These are phyloP conservation scores for Pelobates fuscus DNA, from an alignment of 2,113 vertebrate species.

Conservation along the genomic window DNA sequence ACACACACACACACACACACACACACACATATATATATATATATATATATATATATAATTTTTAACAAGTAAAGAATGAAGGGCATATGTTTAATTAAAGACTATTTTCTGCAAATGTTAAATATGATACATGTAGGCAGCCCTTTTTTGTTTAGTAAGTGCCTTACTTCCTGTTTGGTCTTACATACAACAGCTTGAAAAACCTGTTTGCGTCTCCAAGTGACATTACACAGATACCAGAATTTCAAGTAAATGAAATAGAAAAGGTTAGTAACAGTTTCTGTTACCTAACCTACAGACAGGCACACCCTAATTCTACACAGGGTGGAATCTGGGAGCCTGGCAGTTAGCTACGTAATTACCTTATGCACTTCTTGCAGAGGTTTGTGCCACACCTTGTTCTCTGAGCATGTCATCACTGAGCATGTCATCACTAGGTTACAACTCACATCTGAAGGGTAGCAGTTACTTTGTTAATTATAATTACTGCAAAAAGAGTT, in stretches of 20 bases:
- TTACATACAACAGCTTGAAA: constrained; percentile 74
- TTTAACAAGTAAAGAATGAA: too few relatives aligned
- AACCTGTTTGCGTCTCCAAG: constrained; percentile 83
- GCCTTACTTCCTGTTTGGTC: constrained; percentile 2
- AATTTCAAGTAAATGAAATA: constrained; percentile 58
- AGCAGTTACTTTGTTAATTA: background rate
- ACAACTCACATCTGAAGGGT: too few relatives aligned
- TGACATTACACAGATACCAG: constrained; percentile 64
- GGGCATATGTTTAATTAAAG: too few relatives aligned
- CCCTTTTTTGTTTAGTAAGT: too few relatives aligned
- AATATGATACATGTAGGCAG: too few relatives aligned
- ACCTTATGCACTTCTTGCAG: constrained; percentile 31
- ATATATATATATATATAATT: too few relatives aligned
- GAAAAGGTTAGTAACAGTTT: constrained; percentile 50
- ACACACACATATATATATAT: too few relatives aligned
- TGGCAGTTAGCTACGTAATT: constrained; percentile 35
- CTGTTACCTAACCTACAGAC: constrained; percentile 53
- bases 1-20: too few relatives aligned
- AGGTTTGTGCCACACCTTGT: constrained; percentile 18
- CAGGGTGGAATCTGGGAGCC: constrained; percentile 30
- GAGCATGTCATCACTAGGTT: too few relatives aligned
- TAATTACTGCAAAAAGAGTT: too few relatives aligned
- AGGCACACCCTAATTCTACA: constrained; percentile 59
- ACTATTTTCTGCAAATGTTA: too few relatives aligned
- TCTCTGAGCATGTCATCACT: background rate